Evolutionary conservation across 2,888 invertebrate genomes (phyloP), one percentile per base, ranked within the genome.

Genomic region (Tetramorium bicarinatum): DNA sequence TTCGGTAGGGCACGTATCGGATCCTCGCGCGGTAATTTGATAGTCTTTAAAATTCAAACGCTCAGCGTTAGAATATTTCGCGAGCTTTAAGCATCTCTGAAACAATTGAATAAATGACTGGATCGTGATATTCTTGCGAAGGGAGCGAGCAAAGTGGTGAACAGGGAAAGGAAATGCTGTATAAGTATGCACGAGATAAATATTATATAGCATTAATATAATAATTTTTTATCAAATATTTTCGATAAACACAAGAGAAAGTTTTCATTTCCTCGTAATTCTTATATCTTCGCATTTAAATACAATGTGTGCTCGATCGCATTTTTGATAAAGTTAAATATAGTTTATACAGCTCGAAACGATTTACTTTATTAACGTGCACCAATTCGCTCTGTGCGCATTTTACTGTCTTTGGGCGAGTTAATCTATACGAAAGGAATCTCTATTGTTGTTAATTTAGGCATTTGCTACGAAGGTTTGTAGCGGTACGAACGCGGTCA

Each of bases 1-100:
- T 80, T 80, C 72, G 72, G 79, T 80, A 77, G 69, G 41, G 25
- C 54, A 44, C 25, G 25, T 41, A 67, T 77, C 54, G 44, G 29
- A 69, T 69, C 29, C 21, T 54, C 8, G 11, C 49, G 54, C 47
- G 44, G 72, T 67, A 77, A 77, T 44, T 69, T 54, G 56, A 80
- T 80, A 71, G 34, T 72, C 34, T 47, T 71, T 44, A 59, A 80
- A 25, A 47, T 59, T 47, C 72, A 47, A 79, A 34, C 44, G 34
- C 11, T 56, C 18, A n/a, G 21, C 47, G 18, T 71, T 47, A 8
- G 34, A 44, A 52, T 79, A 64, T 76, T 47, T 76, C 21, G 11
- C 44, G 21, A 9, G 15, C 21, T 47, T 64, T 76, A 76, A 49
- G 21, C 6, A 34, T 18, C 41, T 52, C 34, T 4, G 49, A 76